Base-by-base conservation (phyloP, 2,888 invertebrate genomes). In the Rhogogaster chlorosoma region DNA sequence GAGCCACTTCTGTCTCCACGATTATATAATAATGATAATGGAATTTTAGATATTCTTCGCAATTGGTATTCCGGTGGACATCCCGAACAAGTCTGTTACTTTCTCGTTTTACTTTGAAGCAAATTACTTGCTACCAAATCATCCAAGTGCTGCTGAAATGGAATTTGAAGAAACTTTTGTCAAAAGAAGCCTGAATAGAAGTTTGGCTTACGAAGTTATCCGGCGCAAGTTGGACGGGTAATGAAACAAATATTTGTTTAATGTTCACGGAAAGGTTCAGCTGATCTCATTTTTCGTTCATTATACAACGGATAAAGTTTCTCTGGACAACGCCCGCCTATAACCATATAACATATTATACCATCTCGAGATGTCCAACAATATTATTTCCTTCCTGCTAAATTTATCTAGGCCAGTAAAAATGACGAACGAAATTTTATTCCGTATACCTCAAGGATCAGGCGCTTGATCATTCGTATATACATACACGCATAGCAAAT, bases 81-180 rank as follows among this genome's bases (percentile, higher is more conserved):
- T 96, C 4, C 95, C 96, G 0, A 95, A 96, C 87, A 95, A 96
- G 88, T 96, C 96, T 90, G 95, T 97, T 0, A 96, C 96, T 88
- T 94, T 97, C 73, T 96, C 97, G 0, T 96, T 96, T 90, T 97
- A 97, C 94, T 96, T 97, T 89, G 97, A 97, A 90, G 95, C 96
- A 0, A 96, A 96, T 92, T 97, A 96, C 91, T 93, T 93, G 42
- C 91, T 96, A 9, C 95, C 96, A 0, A 94, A 91, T n/a, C 95
- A 95, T 88, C 94, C 92, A 87, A 93, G 92, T 53, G 91, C 90
- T 22, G 90, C 88, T 82, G 86, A 88, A 78, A 88, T 87, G 42
- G 73, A 87, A 61, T 88, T 88, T 12, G 87, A 87, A 15, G 87
- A 87, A 5, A 87, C 89, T 70, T 86, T 87, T 6, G 53, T 70